phyloP scores from a whole-genome alignment of 2,113 vertebrate genomes.

The Hydrolagus affinis region DNA sequence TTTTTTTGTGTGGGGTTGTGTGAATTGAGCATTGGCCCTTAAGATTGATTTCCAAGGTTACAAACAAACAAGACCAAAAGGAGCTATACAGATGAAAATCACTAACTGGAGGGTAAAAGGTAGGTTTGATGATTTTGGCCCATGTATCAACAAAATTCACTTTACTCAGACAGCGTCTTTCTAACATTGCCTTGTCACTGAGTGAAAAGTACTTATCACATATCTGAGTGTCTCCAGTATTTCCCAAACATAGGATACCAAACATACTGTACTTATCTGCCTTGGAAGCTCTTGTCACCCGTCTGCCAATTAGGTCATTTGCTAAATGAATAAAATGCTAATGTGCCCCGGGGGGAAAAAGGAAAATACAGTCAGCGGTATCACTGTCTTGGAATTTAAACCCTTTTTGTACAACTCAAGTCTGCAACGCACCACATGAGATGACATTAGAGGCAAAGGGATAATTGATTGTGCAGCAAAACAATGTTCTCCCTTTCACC shows the following conservation, averaged over 20 bases:
- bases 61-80: too few relatives aligned
- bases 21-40: too few relatives aligned
- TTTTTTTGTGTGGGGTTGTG: too few relatives aligned
- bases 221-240: slow-evolving; percentile 17
- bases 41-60: not conserved
- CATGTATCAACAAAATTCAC: not conserved
- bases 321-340: slow-evolving; percentile 4
- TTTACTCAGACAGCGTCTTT: not conserved
- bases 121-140: not conserved
- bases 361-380: not conserved
- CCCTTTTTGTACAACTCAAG: not conserved
- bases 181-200: not conserved
- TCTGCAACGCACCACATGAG: not conserved
- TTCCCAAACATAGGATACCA: slow-evolving; percentile 5
- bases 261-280: not conserved
- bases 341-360: not conserved
- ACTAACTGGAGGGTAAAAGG: not conserved
- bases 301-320: not conserved
- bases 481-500: not conserved
- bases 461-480: not conserved
- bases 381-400: not conserved
- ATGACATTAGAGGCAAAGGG: not conserved
- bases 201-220: not conserved
- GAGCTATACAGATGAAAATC: not conserved
- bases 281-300: not conserved